A percentile compares a stretch with the other conserved stretches of the same genome.
These are phyloP conservation scores for Synanthedon vespiformis DNA, from an alignment of 2,888 invertebrate species.

Conservation along the genomic window DNA sequence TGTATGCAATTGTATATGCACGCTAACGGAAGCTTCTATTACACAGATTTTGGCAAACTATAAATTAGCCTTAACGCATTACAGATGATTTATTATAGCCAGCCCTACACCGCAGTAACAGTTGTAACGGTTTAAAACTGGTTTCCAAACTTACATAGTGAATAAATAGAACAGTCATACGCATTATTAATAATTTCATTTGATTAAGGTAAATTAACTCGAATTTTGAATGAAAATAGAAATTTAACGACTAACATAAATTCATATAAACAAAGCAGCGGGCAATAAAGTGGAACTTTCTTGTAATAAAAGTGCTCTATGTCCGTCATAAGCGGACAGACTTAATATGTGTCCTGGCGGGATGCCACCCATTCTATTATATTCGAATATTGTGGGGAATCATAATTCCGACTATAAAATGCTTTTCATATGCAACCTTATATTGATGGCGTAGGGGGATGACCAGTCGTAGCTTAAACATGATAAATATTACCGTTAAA, in stretches of 20 bases:
- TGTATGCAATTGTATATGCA: background rate
- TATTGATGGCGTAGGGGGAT: background rate
- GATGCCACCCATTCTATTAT: constrained; percentile 35
- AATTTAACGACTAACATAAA: background rate
- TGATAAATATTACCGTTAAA: background rate
- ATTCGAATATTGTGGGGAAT: constrained; percentile 19
- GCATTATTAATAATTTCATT: no score
- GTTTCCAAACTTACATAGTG: no score
- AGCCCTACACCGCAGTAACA: no score
- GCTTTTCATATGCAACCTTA: constrained; percentile 14
- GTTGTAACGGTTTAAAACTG: no score
- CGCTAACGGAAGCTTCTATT: background rate
- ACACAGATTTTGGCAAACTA: no score
- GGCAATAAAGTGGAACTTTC: background rate
- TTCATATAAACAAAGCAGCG: background rate
- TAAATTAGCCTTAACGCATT: no score
- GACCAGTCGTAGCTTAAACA: background rate
- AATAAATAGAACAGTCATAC: no score
- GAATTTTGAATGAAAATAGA: background rate
- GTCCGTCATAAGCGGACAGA: constrained; percentile 44
- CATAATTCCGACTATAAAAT: constrained; percentile 20
- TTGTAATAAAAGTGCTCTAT: constrained; percentile 50
- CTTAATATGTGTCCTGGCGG: constrained; percentile 43
- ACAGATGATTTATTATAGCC: no score
- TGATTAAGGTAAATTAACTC: background rate